Base-by-base conservation (phyloP, 1,140 invertebrate genomes). In the Pectinophora gossypiella region DNA sequence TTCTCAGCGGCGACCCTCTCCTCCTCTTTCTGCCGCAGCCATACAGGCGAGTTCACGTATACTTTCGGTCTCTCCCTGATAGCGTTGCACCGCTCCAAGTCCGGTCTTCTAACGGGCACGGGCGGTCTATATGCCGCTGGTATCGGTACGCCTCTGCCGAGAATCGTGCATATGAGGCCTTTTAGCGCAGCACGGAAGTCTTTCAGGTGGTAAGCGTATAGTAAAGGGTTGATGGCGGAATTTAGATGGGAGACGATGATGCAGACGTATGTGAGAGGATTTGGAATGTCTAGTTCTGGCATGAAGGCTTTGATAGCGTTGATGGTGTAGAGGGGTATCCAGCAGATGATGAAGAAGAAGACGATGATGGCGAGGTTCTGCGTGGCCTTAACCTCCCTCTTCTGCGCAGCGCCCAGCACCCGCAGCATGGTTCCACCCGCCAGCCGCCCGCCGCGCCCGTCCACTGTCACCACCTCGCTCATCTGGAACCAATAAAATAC, bases 291-390 rank as follows among this genome's bases (percentile, higher is more conserved):
- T 64, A 93, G 93, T 1, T 90, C 68, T 0, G 89, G 90, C 64
- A 92, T 94, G 73, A 96, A 96, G 0, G 95, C 95, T 73, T 95
- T 91, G 13, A 97, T 90, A 63, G 94, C 96, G 79, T 98, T 97
- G 57, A 97, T 95, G 19, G 95, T 97, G 85, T 97, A 97, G 2
- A 98, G 88, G 0, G 96, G 96, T 45, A 97, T 94, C 96, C 96
- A 98, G 72, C 95, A 97, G 42, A 97, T 90, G 83, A 97, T 95
- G 87, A 98, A 98, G 85, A 97, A 97, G 23, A 95, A 85, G 0
- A 98, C 96, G 46, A 98, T 97, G 54, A 96, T 94, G 36, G 95
- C 94, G 0, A 98, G 89, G 79, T 96, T 97, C 70, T 97, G 95
- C 0, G 96, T 96, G 5, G 95, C 95, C 85, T 97, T 96, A 1